phyloP scores from a whole-genome alignment of 1,140 invertebrate genomes.

The Zelostemma sp. region DNA sequence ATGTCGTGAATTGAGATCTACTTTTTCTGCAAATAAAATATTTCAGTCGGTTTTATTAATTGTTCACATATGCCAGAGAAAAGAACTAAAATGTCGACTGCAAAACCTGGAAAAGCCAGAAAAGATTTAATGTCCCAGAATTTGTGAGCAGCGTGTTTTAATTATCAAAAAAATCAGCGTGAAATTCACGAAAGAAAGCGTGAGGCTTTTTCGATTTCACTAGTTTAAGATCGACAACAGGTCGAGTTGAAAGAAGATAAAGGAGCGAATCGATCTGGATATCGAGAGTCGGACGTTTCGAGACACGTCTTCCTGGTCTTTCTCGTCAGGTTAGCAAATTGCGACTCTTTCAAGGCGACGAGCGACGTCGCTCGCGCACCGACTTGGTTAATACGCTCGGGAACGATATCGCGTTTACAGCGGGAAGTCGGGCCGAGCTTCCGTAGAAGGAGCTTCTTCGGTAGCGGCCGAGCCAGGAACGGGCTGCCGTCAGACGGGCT shows the following conservation, averaged over 20 bases:
- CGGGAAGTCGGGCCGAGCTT: conserved; percentile 47
- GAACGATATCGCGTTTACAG: conserved; percentile 41
- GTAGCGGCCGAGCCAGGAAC: conserved; percentile 36
- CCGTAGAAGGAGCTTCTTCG: conserved; percentile 43
- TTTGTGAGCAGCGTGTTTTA: no score
- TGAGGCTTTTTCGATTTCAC: background rate
- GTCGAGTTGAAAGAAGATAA: no score
- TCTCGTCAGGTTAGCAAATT: conserved; percentile 60
- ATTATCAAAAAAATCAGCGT: background rate
- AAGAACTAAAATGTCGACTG: no score
- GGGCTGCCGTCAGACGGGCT: conserved; percentile 48
- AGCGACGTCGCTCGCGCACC: conserved; percentile 31
- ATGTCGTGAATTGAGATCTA: no score
- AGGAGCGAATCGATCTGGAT: no score
- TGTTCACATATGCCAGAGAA: no score
- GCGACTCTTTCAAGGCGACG: conserved; percentile 43
- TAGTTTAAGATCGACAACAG: background rate
- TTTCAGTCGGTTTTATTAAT: background rate
- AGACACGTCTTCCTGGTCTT: conserved; percentile 20
- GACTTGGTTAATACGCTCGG: conserved; percentile 12
- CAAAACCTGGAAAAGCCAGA: no score
- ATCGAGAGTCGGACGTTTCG: conserved; percentile 19
- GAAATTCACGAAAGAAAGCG: background rate
- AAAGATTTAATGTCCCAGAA: no score
- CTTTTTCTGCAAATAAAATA: no score